phyloP scores from a whole-genome alignment of 2,113 vertebrate genomes.

The Rhea americana region DNA sequence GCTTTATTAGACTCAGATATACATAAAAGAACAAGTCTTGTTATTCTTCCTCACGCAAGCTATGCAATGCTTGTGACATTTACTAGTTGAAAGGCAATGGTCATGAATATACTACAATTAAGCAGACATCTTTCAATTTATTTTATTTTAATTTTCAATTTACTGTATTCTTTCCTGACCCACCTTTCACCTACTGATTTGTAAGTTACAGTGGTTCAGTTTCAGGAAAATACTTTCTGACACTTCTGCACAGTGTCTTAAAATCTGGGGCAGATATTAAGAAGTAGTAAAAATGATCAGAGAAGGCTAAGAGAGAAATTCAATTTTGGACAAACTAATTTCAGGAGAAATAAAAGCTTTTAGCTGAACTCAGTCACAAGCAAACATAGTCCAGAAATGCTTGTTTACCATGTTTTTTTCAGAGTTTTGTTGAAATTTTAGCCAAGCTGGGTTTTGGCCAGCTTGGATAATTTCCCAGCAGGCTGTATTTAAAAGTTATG shows the following conservation, averaged over 20 bases:
- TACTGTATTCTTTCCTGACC: not conserved
- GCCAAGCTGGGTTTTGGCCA: constrained; percentile 53
- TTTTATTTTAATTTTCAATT: not conserved
- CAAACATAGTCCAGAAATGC: constrained; percentile 24
- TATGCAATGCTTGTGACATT: not conserved
- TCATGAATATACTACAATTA: not conserved
- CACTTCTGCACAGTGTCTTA: not conserved
- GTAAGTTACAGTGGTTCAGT: not conserved
- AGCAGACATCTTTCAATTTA: not conserved
- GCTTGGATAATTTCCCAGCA: constrained; percentile 66
- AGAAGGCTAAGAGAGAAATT: not conserved
- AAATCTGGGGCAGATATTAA: not conserved
- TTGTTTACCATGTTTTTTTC: constrained; percentile 2
- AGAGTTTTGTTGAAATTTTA: constrained; percentile 42
- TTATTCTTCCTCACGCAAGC: not conserved
- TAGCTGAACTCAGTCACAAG: not conserved
- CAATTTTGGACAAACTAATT: not conserved
- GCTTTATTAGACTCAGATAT: not conserved
- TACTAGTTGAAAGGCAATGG: not conserved
- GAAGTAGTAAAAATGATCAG: not conserved
- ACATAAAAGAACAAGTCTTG: not conserved
- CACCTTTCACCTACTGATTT: not conserved
- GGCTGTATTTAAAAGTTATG: constrained; percentile 61
- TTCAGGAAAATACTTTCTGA: not conserved
- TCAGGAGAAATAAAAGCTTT: not conserved